Percentiles rank a stretch among this genome's conserved stretches.
Evolutionary conservation across 2,797 vertebrate genomes (phyloP).

Genomic region (Cryptoblepharus egeriae): DNA sequence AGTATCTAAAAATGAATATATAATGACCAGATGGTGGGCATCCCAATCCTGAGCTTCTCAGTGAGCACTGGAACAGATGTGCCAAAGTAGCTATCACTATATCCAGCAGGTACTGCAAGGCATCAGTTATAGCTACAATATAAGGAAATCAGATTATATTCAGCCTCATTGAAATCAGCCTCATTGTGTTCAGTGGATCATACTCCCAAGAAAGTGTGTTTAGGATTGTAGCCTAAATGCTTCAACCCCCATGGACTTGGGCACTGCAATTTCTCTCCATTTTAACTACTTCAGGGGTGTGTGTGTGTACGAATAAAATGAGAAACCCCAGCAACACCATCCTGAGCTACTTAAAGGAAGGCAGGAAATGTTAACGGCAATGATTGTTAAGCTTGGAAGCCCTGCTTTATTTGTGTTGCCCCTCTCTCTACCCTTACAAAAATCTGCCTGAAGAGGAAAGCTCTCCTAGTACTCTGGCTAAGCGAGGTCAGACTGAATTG

Average conservation of each 20-base stretch:
- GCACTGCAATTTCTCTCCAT: neutral
- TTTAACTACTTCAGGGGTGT: neutral
- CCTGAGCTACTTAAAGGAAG: neutral
- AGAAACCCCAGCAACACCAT: neutral
- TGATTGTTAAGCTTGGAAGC: neutral
- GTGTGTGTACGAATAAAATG: neutral
- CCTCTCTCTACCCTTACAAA: neutral
- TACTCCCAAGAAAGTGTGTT: too few relatives aligned
- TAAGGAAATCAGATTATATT: too few relatives aligned
- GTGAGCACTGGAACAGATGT: too few relatives aligned
- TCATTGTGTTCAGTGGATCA: too few relatives aligned
- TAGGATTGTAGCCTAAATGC: too few relatives aligned
- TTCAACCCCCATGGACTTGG: too few relatives aligned
- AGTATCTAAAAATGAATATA: neutral
- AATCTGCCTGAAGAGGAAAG: neutral
- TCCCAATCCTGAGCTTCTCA: too few relatives aligned
- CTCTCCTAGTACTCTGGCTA: neutral
- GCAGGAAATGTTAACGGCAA: too few relatives aligned
- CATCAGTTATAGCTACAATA: too few relatives aligned
- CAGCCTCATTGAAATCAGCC: too few relatives aligned
- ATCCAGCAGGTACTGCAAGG: too few relatives aligned
- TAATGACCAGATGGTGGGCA: neutral
- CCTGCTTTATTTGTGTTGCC: neutral
- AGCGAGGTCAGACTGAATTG: conserved; percentile 32
- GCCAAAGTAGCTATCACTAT: too few relatives aligned